Evolutionary conservation across 2,888 invertebrate species (phyloP).

Genomic region (Ormyrus labotus): DNA sequence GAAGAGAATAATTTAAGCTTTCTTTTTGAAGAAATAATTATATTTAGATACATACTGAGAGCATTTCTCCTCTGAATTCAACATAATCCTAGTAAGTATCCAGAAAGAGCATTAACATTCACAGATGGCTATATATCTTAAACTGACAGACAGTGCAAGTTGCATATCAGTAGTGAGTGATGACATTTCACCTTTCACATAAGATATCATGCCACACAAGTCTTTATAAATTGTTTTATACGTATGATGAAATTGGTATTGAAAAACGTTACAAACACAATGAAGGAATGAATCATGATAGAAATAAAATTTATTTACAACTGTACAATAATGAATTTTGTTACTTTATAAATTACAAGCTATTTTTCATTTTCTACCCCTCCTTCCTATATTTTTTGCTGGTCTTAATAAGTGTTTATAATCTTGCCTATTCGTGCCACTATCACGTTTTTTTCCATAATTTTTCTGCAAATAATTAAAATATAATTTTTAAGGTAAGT

Average conservation of each 20-base stretch:
- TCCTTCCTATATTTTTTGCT: slow-evolving; percentile 72
- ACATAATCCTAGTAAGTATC: slow-evolving; percentile 62
- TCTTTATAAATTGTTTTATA: slow-evolving; percentile 41
- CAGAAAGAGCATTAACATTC: slow-evolving; percentile 64
- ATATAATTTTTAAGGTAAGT: slow-evolving; percentile 13
- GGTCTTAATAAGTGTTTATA: slow-evolving; percentile 82
- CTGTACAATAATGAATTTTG: slow-evolving; percentile 47
- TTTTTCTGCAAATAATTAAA: slow-evolving; percentile 55
- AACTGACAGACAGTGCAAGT: slow-evolving; percentile 58
- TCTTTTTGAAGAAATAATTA: slow-evolving; percentile 14
- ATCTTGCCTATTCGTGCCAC: slow-evolving; percentile 79
- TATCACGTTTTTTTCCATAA: slow-evolving; percentile 58
- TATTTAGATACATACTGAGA: slow-evolving; percentile 64
- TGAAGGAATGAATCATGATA: slow-evolving; percentile 34
- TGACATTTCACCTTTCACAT: slow-evolving; percentile 67
- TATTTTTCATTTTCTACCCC: slow-evolving; percentile 46
- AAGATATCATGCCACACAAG: slow-evolving; percentile 42
- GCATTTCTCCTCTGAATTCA: slow-evolving; percentile 63
- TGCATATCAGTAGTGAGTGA: slow-evolving; percentile 60
- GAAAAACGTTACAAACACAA: slow-evolving; percentile 30
- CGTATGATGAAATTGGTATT: slow-evolving; percentile 30
- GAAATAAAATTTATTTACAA: slow-evolving; percentile 59
- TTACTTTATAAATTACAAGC: slow-evolving; percentile 9
- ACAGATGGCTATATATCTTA: slow-evolving; percentile 61
- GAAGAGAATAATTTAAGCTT: slow-evolving; percentile 29